Base-by-base conservation (phyloP, 2,797 vertebrate genomes). In the Tapirus indicus region DNA sequence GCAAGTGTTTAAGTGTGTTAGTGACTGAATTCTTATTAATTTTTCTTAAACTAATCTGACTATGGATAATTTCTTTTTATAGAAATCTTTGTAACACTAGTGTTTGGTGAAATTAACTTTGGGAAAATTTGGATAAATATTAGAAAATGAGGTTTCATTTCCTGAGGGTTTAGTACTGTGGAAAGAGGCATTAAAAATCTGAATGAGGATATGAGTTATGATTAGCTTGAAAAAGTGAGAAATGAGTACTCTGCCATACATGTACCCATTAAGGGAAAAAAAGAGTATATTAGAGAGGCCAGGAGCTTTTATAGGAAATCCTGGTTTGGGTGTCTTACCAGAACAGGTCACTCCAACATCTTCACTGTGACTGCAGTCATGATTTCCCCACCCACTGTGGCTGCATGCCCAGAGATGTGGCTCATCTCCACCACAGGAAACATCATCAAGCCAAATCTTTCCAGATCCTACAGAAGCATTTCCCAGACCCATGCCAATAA, bases 301-400 rank as follows among this genome's bases (percentile, higher is more conserved):
- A 49, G 44, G 32, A 5, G 5, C 29, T 84, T 66, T 84, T 66
- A 49, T 11, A 23, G 60, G 32, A 84, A 35, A n/a, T 47, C 82
- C 60, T 4, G 32, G 60, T 49, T 17, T 49, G 60, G 60, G 14
- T 49, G 47, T 49, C 80, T 84, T 95, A 98, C 98, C 98, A 97
- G 96, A 86, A 44, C 98, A 98, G 66, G 97, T 78, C 2, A 98
- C 97, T 2, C 97, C 71, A 21, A 97, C 98, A 0, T 97, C 97
- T 74, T 98, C 97, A 38, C 27, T 0, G 0, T 96, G 96, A 72
- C 80, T 91, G 35, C 98, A 98, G 0, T 58, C 2, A 4, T 96
- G 94, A 0, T 72, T 80, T 14, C 88, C 90, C 75, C 85, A 89
- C 1, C 64, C 74, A 27, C 90, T 93, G 38, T 52, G 32, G 0